Conservation (phyloP, 2,113 vertebrate genomes). For the Bambusicola thoracicus region DNA sequence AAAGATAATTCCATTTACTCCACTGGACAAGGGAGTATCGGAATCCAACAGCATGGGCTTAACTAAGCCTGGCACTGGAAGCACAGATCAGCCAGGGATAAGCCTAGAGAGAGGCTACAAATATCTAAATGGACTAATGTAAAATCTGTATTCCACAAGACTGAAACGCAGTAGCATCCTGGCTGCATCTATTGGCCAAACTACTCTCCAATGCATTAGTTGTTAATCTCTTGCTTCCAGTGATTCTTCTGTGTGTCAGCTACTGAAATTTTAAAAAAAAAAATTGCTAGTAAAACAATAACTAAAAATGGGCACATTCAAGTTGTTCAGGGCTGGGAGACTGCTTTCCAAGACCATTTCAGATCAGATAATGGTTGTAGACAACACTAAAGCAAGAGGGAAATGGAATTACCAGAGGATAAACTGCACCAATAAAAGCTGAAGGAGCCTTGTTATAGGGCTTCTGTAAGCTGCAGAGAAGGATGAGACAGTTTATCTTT, state of each 20-base stretch:
- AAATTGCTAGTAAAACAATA: background rate
- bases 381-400: background rate
- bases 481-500: background rate
- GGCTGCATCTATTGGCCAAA: accelerated
- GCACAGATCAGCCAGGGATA: background rate
- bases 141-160: background rate
- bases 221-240: background rate
- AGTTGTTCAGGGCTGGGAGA: background rate
- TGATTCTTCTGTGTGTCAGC: background rate
- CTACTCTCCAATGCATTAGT: background rate
- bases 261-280: background rate
- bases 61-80: background rate
- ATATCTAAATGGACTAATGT: background rate
- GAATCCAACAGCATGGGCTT: background rate
- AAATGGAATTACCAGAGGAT: background rate
- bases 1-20: background rate
- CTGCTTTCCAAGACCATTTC: background rate
- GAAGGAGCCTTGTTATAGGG: background rate
- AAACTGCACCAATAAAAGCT: background rate
- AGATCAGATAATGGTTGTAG: background rate
- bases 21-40: background rate
- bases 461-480: background rate
- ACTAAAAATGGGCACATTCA: background rate
- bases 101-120: background rate
- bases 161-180: background rate